phyloP scores from a whole-genome alignment of 2,888 invertebrate genomes.

The Iselma pallidipennis region DNA sequence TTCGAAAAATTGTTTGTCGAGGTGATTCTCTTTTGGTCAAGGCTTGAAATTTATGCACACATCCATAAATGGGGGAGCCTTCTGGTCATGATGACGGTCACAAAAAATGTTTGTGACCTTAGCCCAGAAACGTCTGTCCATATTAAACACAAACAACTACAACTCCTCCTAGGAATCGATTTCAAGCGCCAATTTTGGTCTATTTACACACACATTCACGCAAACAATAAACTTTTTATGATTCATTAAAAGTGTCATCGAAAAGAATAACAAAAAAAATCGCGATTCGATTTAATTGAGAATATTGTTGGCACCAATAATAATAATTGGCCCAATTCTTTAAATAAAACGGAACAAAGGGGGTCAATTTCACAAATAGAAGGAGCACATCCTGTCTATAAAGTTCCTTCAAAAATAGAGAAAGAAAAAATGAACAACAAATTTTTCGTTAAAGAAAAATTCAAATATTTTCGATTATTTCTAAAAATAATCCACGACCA shows the following conservation, averaged over 20 bases:
- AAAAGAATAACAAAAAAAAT: neutral
- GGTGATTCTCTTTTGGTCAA: conserved; percentile 17
- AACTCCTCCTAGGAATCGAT: neutral
- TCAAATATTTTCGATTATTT: no score
- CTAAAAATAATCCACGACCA: neutral
- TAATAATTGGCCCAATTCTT: neutral
- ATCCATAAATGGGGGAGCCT: conserved; percentile 19
- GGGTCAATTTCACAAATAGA: neutral
- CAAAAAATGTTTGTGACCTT: conserved; percentile 19
- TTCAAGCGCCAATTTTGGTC: neutral
- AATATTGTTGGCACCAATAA: neutral
- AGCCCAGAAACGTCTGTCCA: conserved; percentile 23
- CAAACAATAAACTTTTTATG: neutral
- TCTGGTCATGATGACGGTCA: conserved; percentile 1
- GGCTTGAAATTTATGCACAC: conserved; percentile 6
- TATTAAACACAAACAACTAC: neutral
- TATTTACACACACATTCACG: neutral
- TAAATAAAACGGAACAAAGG: neutral
- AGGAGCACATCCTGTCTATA: no score
- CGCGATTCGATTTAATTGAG: no score
- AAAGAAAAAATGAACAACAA: no score
- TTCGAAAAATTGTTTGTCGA: neutral
- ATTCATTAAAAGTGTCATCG: neutral
- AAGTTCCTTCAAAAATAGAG: no score
- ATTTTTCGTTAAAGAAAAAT: neutral